Conservation (phyloP, 2,797 vertebrate species). For the Poeciliopsis paucimaculata region DNA sequence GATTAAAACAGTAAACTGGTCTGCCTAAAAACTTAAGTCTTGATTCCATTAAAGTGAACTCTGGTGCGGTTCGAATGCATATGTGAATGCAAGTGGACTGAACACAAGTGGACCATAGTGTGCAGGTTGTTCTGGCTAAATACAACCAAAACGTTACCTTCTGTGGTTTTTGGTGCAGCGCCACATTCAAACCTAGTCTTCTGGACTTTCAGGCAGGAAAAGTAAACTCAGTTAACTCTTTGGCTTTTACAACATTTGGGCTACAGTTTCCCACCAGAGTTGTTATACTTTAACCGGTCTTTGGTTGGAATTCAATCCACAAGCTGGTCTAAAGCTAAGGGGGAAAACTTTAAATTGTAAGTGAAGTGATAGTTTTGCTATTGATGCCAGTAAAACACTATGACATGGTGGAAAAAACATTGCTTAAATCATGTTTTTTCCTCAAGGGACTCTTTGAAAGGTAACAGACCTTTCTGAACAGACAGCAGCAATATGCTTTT, state of each 20-base stretch:
- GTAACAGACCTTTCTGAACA: constrained; percentile 12
- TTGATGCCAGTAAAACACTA: neutral
- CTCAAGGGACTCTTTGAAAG: constrained; percentile 6
- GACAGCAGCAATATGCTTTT: constrained; percentile 64
- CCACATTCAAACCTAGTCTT: no score
- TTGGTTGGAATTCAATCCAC: neutral
- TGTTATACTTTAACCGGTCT: neutral
- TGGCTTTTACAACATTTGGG: neutral
- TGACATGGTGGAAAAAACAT: neutral
- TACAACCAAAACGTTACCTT: no score
- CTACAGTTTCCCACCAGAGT: no score
- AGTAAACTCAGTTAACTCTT: neutral
- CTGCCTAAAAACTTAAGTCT: no score
- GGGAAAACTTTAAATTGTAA: neutral
- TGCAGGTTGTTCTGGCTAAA: no score
- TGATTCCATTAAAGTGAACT: no score
- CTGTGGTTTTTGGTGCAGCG: no score
- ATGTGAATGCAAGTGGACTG: no score
- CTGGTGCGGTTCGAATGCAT: no score
- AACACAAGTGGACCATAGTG: no score
- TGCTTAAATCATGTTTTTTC: constrained; percentile 3
- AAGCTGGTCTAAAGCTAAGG: neutral
- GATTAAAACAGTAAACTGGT: no score
- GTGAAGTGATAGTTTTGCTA: neutral
- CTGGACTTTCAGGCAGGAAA: no score